Base-by-base conservation (phyloP, 2,113 vertebrate genomes). In the Rhombomys opimus region DNA sequence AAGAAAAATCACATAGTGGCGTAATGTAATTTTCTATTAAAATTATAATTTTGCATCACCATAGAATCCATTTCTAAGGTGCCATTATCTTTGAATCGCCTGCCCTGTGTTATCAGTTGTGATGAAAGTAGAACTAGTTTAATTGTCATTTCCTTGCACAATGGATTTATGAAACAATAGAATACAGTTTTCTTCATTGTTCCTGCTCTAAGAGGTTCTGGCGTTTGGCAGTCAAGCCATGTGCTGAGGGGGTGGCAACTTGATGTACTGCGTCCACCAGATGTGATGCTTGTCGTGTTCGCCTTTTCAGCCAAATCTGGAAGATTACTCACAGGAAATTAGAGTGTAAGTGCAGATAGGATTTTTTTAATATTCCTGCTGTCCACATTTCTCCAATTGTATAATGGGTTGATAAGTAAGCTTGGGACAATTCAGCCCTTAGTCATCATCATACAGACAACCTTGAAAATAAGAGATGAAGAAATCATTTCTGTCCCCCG, bases 361-460 rank as follows among this genome's bases (percentile, higher is more conserved):
- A 87, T 91, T 95, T 97, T 97, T 85, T 97, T 96, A 95, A 96
- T 96, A 97, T 91, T 97, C 95, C 90, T 95, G 81, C 95, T 97
- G 90, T 95, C 94, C 95, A 96, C 90, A 93, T 63, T 97, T 98
- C 95, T 94, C 70, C 92, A 96, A 0, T 95, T 95, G 63, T 86
- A 59, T 91, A 96, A 89, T 80, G 35, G 88, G 63, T 72, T 96
- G 88, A 89, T 93, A 84, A 90, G 38, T 93, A 75, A 87, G 77
- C 86, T 92, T 90, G 81, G 77, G 46, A 86, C 50, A 35, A 59
- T 18, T 63, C 89, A 97, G 90, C 22, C 38, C 77, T 95, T 89
- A 87, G 86, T 97, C 73, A 96, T 87, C 91, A 80, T 95, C 86
- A 57, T 95, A 96, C 59, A 94, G 94, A 87, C 63, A 95, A 76